Percentiles rank a stretch among this genome's conserved stretches.
phyloP scores from a whole-genome alignment of 2,113 vertebrate genomes.

The Electrona antarctica region DNA sequence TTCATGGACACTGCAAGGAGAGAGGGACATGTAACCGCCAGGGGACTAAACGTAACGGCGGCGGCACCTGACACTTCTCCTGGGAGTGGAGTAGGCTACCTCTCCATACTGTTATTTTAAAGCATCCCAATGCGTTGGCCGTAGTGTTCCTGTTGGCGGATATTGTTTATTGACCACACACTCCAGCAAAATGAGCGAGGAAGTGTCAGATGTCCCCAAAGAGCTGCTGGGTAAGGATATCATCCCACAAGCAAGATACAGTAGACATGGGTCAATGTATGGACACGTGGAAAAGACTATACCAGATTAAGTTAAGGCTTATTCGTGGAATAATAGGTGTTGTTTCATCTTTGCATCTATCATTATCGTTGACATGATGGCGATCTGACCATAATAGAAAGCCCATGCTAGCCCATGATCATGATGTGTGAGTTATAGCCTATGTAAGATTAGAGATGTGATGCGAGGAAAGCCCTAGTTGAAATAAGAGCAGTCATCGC shows the following conservation, averaged over 20 bases:
- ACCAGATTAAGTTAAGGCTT: too few relatives aligned
- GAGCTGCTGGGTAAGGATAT: conserved; percentile 87
- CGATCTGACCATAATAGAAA: too few relatives aligned
- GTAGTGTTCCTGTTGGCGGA: conserved; percentile 33
- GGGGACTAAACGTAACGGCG: conserved; percentile 25
- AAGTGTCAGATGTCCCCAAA: conserved; percentile 86
- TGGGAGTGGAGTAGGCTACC: background rate
- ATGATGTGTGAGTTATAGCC: too few relatives aligned
- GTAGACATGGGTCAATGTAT: background rate
- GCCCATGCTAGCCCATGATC: too few relatives aligned
- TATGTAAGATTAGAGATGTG: too few relatives aligned
- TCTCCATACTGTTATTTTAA: conserved; percentile 10
- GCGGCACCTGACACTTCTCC: conserved; percentile 67
- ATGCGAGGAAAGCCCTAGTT: too few relatives aligned
- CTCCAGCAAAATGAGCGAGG: conserved; percentile 84
- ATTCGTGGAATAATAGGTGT: too few relatives aligned
- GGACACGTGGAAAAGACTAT: too few relatives aligned
- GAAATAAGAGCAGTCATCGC: too few relatives aligned
- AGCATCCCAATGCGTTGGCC: conserved; percentile 38
- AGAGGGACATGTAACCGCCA: conserved; percentile 70
- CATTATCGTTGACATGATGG: too few relatives aligned
- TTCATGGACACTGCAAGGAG: conserved; percentile 52
- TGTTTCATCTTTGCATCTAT: too few relatives aligned
- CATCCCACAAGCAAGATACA: background rate
- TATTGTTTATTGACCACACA: conserved; percentile 19